phyloP scores from a whole-genome alignment of 2,888 invertebrate species.

The Rhagium mordax region DNA sequence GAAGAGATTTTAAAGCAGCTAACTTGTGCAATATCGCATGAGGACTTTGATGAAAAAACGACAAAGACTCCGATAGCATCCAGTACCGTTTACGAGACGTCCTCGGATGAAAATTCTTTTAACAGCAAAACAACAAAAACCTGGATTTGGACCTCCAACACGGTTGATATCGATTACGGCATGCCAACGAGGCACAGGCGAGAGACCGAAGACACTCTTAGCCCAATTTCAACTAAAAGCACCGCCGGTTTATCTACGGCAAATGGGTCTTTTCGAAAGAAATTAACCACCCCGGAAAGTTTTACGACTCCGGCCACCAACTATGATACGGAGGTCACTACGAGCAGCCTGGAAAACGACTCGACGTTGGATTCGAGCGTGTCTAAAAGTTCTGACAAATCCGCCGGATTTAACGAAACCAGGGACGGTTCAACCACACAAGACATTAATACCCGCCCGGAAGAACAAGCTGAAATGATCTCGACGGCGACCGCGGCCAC shows the following conservation, averaged over 20 bases:
- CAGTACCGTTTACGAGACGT: constrained; percentile 34
- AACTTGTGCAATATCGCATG: constrained; percentile 72
- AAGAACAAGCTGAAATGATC: constrained; percentile 50
- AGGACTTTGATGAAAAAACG: constrained; percentile 62
- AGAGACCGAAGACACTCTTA: constrained; percentile 67
- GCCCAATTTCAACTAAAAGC: constrained; percentile 59
- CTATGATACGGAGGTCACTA: constrained; percentile 52
- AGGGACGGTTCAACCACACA: constrained; percentile 46
- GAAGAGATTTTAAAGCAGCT: constrained; percentile 76
- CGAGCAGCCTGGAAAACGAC: constrained; percentile 38
- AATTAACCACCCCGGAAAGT: constrained; percentile 22
- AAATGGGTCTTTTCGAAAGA: constrained; percentile 18
- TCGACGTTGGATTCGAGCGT: constrained; percentile 53
- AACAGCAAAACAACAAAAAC: constrained; percentile 59
- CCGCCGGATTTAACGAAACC: constrained; percentile 42
- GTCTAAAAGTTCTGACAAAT: constrained; percentile 43
- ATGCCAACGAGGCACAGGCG: constrained; percentile 67
- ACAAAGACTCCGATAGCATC: constrained; percentile 37
- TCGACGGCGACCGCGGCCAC: constrained; percentile 39
- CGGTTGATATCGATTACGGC: constrained; percentile 66
- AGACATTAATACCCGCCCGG: constrained; percentile 44
- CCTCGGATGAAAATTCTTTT: constrained; percentile 43
- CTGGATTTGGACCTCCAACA: constrained; percentile 68
- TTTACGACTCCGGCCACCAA: constrained; percentile 38
- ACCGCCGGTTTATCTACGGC: constrained; percentile 48